Evolutionary conservation across 2,113 vertebrate species (phyloP).

Genomic region (Rutilus rutilus): DNA sequence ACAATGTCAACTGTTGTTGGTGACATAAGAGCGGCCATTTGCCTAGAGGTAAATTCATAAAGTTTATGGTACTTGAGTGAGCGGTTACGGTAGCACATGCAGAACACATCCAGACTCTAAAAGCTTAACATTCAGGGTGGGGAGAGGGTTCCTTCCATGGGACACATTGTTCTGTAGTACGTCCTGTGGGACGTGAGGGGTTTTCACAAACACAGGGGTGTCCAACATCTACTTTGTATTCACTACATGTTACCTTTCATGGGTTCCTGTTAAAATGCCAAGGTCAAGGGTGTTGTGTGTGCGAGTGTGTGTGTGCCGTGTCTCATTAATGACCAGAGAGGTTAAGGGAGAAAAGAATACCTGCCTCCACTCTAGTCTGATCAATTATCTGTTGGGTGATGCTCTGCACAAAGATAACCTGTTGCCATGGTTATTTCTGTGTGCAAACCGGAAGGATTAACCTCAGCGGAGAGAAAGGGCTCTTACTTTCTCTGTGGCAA

Average conservation of each 20-base stretch:
- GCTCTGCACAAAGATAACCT: constrained; percentile 51
- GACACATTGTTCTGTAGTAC: neutral
- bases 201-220: constrained; percentile 24
- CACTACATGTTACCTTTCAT: constrained; percentile 39
- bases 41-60: constrained; percentile 1
- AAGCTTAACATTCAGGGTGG: neutral
- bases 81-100: neutral
- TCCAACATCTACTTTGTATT: constrained; percentile 34
- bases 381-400: constrained; percentile 48
- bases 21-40: neutral
- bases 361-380: constrained; percentile 54
- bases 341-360: constrained; percentile 45
- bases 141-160: constrained; percentile 28
- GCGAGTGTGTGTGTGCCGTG: constrained; percentile 27
- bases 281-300: constrained; percentile 39
- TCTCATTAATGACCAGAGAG: constrained; percentile 47
- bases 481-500: constrained; percentile 46
- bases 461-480: constrained; percentile 50
- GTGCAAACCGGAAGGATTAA: constrained; percentile 54
- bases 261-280: constrained; percentile 40
- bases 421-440: constrained; percentile 58
- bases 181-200: constrained; percentile 36
- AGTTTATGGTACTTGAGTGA: neutral
- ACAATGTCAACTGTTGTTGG: neutral
- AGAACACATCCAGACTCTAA: neutral